A percentile compares a stretch with the other conserved stretches of the same genome.
Conservation (phyloP, 2,113 vertebrate species). For the Tyto alba region DNA sequence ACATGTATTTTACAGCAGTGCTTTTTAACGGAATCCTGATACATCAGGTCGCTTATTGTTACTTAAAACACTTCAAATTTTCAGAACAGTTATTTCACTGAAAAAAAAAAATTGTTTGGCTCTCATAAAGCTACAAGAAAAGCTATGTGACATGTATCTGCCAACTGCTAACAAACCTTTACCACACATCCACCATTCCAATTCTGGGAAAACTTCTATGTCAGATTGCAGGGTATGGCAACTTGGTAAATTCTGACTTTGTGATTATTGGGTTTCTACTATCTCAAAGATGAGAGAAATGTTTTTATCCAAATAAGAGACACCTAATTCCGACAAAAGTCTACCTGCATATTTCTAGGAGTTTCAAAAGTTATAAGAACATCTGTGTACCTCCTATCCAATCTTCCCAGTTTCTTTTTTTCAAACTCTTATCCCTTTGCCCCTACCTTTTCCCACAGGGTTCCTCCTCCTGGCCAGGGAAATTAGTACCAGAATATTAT, state of each 20-base stretch:
- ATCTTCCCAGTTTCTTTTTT: neutral
- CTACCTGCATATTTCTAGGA: neutral
- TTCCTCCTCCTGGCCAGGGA: neutral
- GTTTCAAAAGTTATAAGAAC: neutral
- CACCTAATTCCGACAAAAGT: neutral
- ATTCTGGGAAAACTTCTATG: neutral
- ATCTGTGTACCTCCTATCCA: neutral
- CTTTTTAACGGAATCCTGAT: neutral
- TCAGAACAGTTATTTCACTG: neutral
- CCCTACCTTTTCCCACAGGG: neutral
- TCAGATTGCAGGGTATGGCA: neutral
- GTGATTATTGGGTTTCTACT: neutral
- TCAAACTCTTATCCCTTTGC: neutral
- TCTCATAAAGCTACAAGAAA: neutral
- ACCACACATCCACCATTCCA: neutral
- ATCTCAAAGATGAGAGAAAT: neutral
- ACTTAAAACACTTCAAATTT: neutral
- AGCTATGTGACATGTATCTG: neutral
- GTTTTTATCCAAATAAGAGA: neutral
- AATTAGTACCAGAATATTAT: neutral
- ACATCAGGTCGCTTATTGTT: neutral
- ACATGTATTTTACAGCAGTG: neutral
- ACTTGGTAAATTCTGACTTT: neutral
- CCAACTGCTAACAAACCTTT: neutral
- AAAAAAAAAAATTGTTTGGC: neutral